Percentiles rank a stretch among this genome's conserved stretches.
Evolutionary conservation across 1,140 invertebrate species (phyloP).

Genomic region (Steinernema feltiae): DNA sequence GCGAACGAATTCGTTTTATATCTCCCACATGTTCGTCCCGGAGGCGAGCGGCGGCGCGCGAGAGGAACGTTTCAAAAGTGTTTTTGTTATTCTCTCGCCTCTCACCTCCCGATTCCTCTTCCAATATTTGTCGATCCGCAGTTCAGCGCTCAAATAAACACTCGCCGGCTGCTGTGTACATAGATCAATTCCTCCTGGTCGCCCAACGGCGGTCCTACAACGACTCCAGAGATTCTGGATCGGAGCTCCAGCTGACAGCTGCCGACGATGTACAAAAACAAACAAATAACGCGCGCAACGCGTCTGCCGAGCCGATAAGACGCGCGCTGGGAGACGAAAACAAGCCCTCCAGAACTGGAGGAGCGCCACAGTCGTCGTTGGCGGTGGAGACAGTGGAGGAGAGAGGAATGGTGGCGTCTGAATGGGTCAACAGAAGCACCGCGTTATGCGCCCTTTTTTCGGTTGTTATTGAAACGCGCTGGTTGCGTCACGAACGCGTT

Average conservation of each 20-base stretch:
- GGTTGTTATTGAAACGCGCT: neutral
- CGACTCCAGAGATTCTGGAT: no score
- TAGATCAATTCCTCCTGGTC: no score
- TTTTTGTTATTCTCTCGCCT: neutral
- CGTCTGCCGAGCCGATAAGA: conserved; percentile 11
- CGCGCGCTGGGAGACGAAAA: neutral
- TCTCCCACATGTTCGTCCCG: no score
- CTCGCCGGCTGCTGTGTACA: no score
- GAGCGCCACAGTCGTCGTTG: no score
- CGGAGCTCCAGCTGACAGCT: neutral
- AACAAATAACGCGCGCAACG: conserved; percentile 4
- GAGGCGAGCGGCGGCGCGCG: no score
- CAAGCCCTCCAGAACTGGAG: conserved; percentile 14
- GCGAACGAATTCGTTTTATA: no score
- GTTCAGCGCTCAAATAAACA: neutral
- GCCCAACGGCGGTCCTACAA: no score
- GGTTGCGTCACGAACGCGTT: neutral
- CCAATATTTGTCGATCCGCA: neutral
- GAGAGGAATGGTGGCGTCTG: no score
- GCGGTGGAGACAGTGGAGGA: no score
- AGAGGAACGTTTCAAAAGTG: conserved; percentile 12
- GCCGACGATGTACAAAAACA: neutral
- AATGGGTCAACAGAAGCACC: neutral
- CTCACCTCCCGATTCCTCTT: neutral
- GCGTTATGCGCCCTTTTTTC: neutral